A percentile compares a stretch with the other conserved stretches of the same genome.
phyloP scores from a whole-genome alignment of 1,140 invertebrate genomes.

The Drosophila watanabei region DNA sequence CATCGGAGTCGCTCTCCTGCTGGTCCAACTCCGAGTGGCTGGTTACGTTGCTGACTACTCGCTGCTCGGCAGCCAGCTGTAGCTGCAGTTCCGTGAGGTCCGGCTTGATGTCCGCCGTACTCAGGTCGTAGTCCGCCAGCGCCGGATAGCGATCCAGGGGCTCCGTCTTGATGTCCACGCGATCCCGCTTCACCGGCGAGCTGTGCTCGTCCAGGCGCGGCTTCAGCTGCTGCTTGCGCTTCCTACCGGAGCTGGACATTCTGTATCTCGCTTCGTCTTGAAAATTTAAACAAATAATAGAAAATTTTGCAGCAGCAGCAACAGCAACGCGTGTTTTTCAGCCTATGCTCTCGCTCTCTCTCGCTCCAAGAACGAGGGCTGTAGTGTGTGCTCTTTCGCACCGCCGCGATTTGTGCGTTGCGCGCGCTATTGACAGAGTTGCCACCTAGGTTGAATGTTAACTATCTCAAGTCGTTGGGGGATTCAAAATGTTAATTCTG shows the following conservation, averaged over 20 bases:
- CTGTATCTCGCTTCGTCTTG: not conserved
- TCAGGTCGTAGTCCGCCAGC: slow-evolving; percentile 64
- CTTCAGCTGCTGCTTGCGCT: slow-evolving; percentile 70
- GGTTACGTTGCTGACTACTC: not conserved
- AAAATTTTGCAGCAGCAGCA: slow-evolving; percentile 41
- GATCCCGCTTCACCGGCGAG: slow-evolving; percentile 64
- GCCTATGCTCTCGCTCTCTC: slow-evolving; percentile 49
- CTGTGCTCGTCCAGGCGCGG: slow-evolving; percentile 66
- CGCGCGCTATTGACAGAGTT: slow-evolving; percentile 55
- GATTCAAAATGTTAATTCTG: slow-evolving; percentile 1
- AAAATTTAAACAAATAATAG: slow-evolving; percentile 9
- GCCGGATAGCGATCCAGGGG: slow-evolving; percentile 44
- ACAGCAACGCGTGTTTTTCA: slow-evolving; percentile 67
- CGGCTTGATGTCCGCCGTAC: slow-evolving; percentile 61
- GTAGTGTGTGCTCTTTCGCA: slow-evolving; percentile 73
- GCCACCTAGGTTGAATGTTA: slow-evolving; percentile 45
- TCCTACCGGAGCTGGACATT: slow-evolving; percentile 66
- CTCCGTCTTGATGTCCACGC: slow-evolving; percentile 47
- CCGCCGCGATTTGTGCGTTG: slow-evolving; percentile 21
- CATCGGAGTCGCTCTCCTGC: slow-evolving; percentile 73
- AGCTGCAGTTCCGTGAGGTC: slow-evolving; percentile 67
- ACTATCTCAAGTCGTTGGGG: slow-evolving; percentile 5
- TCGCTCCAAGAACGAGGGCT: slow-evolving; percentile 36
- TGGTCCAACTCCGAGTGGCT: slow-evolving; percentile 34
- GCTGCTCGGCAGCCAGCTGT: slow-evolving; percentile 45